These are phyloP conservation scores for Myotis lucifugus DNA, from an alignment of 2,113 vertebrate genomes.

Conservation along the genomic window DNA sequence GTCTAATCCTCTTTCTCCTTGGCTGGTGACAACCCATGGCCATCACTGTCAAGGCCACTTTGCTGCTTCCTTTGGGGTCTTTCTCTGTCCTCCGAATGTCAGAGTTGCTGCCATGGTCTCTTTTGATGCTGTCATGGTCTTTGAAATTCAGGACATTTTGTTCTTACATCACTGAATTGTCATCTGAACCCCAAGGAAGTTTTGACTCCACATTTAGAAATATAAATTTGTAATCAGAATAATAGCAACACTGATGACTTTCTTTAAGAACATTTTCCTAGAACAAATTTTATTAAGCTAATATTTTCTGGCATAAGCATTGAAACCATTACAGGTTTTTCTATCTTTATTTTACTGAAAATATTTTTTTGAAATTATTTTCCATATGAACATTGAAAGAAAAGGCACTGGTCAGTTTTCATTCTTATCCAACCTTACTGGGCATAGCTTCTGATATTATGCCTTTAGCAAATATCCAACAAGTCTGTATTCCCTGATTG, in stretches of 20 bases:
- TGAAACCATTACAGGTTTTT: not conserved
- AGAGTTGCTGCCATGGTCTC: not conserved
- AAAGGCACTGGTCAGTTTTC: not conserved
- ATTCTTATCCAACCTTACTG: not conserved
- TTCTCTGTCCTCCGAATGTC: not conserved
- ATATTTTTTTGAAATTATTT: conserved; percentile 37
- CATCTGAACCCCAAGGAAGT: not conserved
- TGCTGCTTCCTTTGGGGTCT: not conserved
- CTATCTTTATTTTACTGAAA: conserved; percentile 31
- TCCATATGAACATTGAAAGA: not conserved
- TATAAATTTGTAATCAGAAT: not conserved
- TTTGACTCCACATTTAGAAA: not conserved
- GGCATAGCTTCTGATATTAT: not conserved
- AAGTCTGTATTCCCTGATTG: not conserved
- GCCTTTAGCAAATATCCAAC: conserved; percentile 3
- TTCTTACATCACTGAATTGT: not conserved
- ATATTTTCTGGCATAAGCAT: not conserved
- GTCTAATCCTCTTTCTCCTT: not conserved
- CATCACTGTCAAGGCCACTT: not conserved
- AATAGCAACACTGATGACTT: not conserved
- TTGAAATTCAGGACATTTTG: not conserved
- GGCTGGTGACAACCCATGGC: not conserved
- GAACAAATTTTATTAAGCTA: conserved; percentile 2
- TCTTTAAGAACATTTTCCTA: not conserved
- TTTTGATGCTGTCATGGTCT: not conserved